Base-by-base conservation (phyloP, 1,140 invertebrate species). In the Phocides pigmalion region DNA sequence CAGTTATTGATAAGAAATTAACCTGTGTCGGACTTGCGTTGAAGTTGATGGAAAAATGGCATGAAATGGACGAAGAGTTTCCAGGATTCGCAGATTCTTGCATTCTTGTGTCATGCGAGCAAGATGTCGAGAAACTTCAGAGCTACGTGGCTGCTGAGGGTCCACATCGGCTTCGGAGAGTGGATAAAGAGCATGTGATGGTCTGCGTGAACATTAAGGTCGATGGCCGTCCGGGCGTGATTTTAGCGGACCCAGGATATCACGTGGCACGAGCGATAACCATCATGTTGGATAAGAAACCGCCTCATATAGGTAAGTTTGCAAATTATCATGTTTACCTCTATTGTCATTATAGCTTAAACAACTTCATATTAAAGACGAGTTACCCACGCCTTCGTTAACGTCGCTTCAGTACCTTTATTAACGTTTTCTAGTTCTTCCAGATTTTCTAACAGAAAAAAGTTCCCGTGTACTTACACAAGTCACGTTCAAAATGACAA, bases 221-320 rank as follows among this genome's bases (percentile, higher is more conserved):
- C 12, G 56, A 59, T n/a, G 56, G 28, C 11, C 56, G 56, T 0
- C 14, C 3, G 5, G 56, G 56, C 0, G 56, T 47, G 0, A 19
- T 59, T 32, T 12, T 59, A 12, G 56, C 56, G 12, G 56, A 59
- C n/a, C 42, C 56, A 1, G 56, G 56, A 11, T 59, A 35, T 37
- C 56, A 59, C 9, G 16, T 59, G 9, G 42, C 42, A 3, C 41
- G 5, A 11, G 6, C 35, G 12, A 11, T 59, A 9, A 59, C 56
- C 4, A 28, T 59, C 0, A 59, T 59, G 56, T 6, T 47, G 28
- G 56, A 59, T 9, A 16, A 37, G 20, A 11, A 2, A 9, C n/a
- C 9, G 11, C 56, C 56, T 20, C 54, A 59, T 8, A 8, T 25
- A 59, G 54, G 54, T 59, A 11, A 20, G 22, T 32, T 16, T 4